Base-by-base conservation (phyloP, 2,113 vertebrate species). In the Addax nasomaculatus region DNA sequence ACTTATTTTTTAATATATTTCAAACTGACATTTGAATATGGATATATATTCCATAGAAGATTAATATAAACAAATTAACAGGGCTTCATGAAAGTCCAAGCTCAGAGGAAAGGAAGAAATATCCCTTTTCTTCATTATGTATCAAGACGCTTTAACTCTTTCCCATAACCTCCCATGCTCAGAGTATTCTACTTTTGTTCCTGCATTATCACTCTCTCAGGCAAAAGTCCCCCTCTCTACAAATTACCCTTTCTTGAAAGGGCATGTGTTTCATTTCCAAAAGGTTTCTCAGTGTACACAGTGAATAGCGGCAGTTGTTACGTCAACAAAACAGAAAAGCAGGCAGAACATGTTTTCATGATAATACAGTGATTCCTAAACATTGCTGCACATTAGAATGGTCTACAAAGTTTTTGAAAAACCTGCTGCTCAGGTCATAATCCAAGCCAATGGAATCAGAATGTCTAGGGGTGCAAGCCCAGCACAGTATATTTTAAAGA, bases 1-100 rank as follows among this genome's bases (percentile, higher is more conserved):
- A 79, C 78, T 93, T 96, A 95, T n/a, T 45, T 96, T 94, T 96
- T 96, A 96, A 95, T 93, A 64, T 70, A 93, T 93, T 96, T 97
- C 87, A 84, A 98, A 93, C 39, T 96, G 91, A 95, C 36, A 94
- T 95, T 94, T 97, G 91, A 91, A 97, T 95, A 89, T 93, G 85
- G 90, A 96, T 95, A 76, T 87, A 89, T 79, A 94, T 95, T 85
- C 86, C 90, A 84, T 45, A 95, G 58, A 97, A 97, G 78, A 96
- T 96, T 88, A 88, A 96, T 78, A 85, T 88, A 95, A 97, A 76
- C 62, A 95, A 97, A 95, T 85, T 90, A 97, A 90, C 8, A 2
- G 89, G 33, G 19, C 13, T 53, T 95, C 76, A 88, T 93, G 62
- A 81, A 95, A 96, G 85, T 88, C 60, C 89, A 96, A 96, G 25